Conservation (phyloP, 2,113 vertebrate species). For the Eidolon helvum region DNA sequence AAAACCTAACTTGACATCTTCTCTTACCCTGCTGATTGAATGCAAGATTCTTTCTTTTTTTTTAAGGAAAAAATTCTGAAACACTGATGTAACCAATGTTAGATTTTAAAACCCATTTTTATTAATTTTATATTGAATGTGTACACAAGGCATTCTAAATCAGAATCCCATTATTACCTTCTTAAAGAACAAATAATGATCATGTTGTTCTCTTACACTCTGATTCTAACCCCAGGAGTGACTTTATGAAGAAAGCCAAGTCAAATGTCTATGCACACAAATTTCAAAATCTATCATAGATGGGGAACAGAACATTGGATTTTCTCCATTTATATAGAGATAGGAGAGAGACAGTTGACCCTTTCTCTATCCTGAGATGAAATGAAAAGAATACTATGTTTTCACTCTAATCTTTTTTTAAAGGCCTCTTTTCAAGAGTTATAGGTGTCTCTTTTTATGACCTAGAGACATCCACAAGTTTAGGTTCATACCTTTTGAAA, state of each 20-base stretch:
- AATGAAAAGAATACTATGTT: not conserved
- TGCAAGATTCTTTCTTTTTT: not conserved
- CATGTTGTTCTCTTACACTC: not conserved
- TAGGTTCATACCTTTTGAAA: not conserved
- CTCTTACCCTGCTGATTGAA: not conserved
- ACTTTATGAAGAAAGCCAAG: not conserved
- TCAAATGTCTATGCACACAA: not conserved
- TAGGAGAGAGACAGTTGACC: not conserved
- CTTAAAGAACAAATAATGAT: not conserved
- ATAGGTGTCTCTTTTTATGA: not conserved
- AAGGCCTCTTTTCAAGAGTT: not conserved
- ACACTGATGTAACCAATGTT: not conserved
- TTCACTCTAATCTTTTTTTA: not conserved
- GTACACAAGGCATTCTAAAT: not conserved
- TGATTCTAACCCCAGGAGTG: not conserved
- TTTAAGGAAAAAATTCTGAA: not conserved
- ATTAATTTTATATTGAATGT: not conserved
- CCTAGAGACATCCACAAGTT: not conserved
- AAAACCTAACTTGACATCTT: not conserved
- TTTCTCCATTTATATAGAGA: not conserved
- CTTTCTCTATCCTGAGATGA: not conserved
- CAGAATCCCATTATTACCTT: not conserved
- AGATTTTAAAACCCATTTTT: not conserved
- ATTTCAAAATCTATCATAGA: not conserved
- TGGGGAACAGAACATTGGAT: not conserved